These are phyloP conservation scores for Thamnaconus septentrionalis DNA, from an alignment of 2,113 vertebrate species.

Conservation along the genomic window DNA sequence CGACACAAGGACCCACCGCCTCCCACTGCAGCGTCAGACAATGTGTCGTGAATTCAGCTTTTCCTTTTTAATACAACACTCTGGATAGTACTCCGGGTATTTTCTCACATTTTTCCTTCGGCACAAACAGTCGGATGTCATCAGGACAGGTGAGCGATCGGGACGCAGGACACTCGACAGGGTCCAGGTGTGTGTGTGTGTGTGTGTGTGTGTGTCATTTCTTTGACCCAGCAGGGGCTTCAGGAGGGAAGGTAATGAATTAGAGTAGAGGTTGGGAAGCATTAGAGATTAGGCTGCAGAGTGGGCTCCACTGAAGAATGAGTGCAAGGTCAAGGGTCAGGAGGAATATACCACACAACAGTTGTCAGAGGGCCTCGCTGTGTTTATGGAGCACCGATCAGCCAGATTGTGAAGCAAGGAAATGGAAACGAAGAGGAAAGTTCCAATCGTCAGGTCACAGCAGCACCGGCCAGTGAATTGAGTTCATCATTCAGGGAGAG, in stretches of 20 bases:
- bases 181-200: conserved; percentile 43
- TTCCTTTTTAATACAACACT: neutral
- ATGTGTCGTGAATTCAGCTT: conserved; percentile 13
- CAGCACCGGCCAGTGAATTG: too few relatives aligned
- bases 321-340: conserved; percentile 64
- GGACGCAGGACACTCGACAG: conserved; percentile 36
- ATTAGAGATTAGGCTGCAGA: conserved; percentile 75
- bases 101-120: conserved; percentile 5
- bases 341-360: conserved; percentile 62
- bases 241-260: conserved; percentile 72
- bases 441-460: neutral
- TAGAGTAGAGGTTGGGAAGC: conserved; percentile 70
- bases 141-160: conserved; percentile 43
- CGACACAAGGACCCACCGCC: neutral
- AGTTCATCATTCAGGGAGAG: too few relatives aligned
- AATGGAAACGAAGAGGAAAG: neutral
- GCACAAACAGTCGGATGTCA: conserved; percentile 39
- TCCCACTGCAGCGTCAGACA: neutral
- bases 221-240: conserved; percentile 59
- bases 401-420: neutral
- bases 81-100: neutral
- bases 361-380: conserved; percentile 60
- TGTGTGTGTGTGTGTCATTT: conserved; percentile 41
- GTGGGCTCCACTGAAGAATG: conserved; percentile 61
- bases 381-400: conserved; percentile 45